Base-by-base conservation (phyloP, 2,113 vertebrate species). In the Vombatus ursinus region DNA sequence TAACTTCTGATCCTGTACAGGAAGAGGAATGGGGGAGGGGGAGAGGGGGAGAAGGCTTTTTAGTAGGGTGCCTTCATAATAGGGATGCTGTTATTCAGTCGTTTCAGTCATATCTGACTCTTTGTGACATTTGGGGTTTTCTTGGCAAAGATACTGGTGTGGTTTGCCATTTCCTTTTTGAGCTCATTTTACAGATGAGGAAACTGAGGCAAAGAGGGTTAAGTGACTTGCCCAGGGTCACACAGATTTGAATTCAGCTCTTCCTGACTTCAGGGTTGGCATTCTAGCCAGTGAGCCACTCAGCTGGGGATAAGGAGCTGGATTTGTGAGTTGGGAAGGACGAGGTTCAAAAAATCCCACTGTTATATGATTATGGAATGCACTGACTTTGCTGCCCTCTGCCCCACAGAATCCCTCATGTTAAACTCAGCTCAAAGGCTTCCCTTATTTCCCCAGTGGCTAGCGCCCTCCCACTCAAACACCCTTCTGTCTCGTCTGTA, bases 1-100 rank as follows among this genome's bases (percentile, higher is more conserved):
- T 96, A 99, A 98, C 98, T 99, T 99, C 97, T 99, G 99, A 97
- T 99, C 99, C 99, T 99, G 96, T 50, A 50, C 54, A n/a, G 84
- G 52, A 97, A 7, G 47, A 97, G 4, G 37, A 95, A 97, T 96
- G 3, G 92, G 93, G n/a, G 68, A 84, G n/a, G 68, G 37, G 7
- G 12, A 84, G 37, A 44, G 0, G n/a, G n/a, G n/a, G 1, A 68
- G 25, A 51, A 57, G 57, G 25, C 37, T 44, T 16, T 84, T 91
- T 57, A 90, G 11, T 77, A 44, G 2, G 22, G 89, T 47, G 53
- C 26, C 7, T 8, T 24, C 89, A 8, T 26, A 10, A 90, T 48
- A 37, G 11, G 31, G 31, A n/a, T 61, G 68, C 8, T n/a, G 37
- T n/a, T n/a, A 31, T n/a, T 77, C 11, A 68, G 31, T 37, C 3